These are phyloP conservation scores for Amniataba percoides DNA, from an alignment of 2,797 vertebrate genomes.

Conservation along the genomic window DNA sequence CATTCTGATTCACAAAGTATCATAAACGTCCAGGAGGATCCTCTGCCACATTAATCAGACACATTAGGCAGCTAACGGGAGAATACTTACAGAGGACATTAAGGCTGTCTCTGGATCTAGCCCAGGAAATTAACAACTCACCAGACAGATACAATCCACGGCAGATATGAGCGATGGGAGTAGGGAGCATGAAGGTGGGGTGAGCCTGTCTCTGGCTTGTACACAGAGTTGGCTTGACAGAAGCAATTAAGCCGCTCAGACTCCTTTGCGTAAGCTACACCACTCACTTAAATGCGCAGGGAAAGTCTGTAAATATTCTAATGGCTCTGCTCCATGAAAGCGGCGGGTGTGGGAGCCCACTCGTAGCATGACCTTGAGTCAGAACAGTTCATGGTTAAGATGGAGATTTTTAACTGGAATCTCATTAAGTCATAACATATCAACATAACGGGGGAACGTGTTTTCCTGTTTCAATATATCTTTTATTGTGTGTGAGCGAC, in stretches of 20 bases:
- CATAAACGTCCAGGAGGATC: constrained; percentile 83
- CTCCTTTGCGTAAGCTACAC: constrained; percentile 50
- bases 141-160: constrained; percentile 82
- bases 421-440: constrained; percentile 15
- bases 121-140: constrained; percentile 85
- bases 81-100: constrained; percentile 84
- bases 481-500: neutral
- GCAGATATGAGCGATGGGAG: constrained; percentile 82
- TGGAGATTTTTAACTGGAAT: constrained; percentile 23
- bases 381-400: constrained; percentile 15
- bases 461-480: neutral
- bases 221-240: constrained; percentile 76
- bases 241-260: constrained; percentile 78
- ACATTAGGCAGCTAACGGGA: constrained; percentile 82
- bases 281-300: constrained; percentile 40
- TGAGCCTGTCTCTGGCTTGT: constrained; percentile 68
- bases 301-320: constrained; percentile 35
- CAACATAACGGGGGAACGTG: neutral
- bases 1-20: constrained; percentile 82
- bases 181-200: constrained; percentile 74
- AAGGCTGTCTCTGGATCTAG: constrained; percentile 79
- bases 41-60: constrained; percentile 83
- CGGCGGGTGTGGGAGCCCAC: constrained; percentile 14
- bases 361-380: constrained; percentile 28
- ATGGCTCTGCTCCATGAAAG: constrained; percentile 18